Percentiles rank a stretch among this genome's conserved stretches.
Evolutionary conservation across 2,797 vertebrate genomes (phyloP).

Genomic region (Phoxinus dragarum): DNA sequence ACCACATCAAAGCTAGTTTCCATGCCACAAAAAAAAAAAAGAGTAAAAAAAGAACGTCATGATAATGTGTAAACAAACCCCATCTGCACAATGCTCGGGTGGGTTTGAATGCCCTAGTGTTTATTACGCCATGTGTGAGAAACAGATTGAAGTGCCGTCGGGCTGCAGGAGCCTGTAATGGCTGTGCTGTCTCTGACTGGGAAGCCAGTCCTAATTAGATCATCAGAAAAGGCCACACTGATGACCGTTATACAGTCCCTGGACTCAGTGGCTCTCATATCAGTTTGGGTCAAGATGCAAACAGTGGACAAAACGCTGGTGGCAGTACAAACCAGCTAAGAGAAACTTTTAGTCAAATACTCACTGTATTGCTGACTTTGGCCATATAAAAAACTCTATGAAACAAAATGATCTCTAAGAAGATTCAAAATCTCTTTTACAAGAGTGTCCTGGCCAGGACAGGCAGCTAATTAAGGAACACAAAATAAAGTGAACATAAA

Average conservation of each 20-base stretch:
- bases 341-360: background rate
- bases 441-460: background rate
- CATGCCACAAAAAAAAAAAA: conserved; percentile 33
- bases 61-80: conserved; percentile 56
- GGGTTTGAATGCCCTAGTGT: conserved; percentile 45
- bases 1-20: conserved; percentile 18
- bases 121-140: conserved; percentile 63
- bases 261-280: conserved; percentile 45
- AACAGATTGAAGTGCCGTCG: conserved; percentile 58
- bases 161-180: conserved; percentile 51
- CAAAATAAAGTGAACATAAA: background rate
- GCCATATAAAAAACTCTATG: background rate
- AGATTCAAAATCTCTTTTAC: background rate
- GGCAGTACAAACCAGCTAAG: conserved; percentile 10
- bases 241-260: conserved; percentile 50
- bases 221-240: conserved; percentile 59
- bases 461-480: background rate
- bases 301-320: conserved; percentile 33
- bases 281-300: conserved; percentile 53
- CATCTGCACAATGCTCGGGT: conserved; percentile 56
- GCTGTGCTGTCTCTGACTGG: conserved; percentile 56
- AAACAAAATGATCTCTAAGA: background rate
- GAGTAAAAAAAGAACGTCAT: background rate
- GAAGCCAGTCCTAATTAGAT: conserved; percentile 61
- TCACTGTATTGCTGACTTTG: background rate